Evolutionary conservation across 2,797 vertebrate species (phyloP), one percentile per base, ranked within the genome.

Genomic region (Neosilurus hyrtlii): DNA sequence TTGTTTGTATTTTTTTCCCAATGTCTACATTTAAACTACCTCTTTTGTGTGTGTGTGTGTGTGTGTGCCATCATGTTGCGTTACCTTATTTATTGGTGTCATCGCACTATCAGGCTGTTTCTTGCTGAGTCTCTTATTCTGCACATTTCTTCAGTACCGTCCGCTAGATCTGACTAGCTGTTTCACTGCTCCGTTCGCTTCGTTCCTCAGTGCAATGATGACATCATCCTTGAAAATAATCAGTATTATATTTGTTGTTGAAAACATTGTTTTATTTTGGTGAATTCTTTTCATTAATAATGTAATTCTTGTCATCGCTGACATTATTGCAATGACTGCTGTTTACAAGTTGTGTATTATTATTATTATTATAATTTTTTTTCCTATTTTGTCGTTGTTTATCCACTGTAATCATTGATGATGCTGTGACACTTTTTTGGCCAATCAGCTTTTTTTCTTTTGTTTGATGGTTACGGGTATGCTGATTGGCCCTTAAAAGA

Each of bases 11-110:
- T 75, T 67, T 37, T 92, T 96, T 94, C 95, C 93, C 91, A 88
- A 94, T 95, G 95, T 96, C 92, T 92, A 89, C 93, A 93, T 94
- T 93, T 92, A 97, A 96, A 97, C 97, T 98, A 98, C 97, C 97
- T 98, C 96, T 94, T 92, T 90, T 26, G 62, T 37, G 24, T 52
- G 49, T 14, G 4, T 22, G 10, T 62, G 3, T 63, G 15, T 62
- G 18, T 92, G 94, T 94, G 94, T 95, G 94, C 95, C 94, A 94
- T 95, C 94, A 92, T 94, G 92, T 94, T 94, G 88, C 86, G 89
- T 90, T 89, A 82, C 86, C 63, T 65, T 92, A 93, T 94, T 94
- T 94, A 95, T 96, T 95, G 92, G 91, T 93, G 93, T 92, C 91
- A 92, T 89, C 88, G 88, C 90, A 92, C 89, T 83, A 80, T 89